Conservation (phyloP, 2,113 vertebrate genomes). For the Paramormyrops kingsleyae region DNA sequence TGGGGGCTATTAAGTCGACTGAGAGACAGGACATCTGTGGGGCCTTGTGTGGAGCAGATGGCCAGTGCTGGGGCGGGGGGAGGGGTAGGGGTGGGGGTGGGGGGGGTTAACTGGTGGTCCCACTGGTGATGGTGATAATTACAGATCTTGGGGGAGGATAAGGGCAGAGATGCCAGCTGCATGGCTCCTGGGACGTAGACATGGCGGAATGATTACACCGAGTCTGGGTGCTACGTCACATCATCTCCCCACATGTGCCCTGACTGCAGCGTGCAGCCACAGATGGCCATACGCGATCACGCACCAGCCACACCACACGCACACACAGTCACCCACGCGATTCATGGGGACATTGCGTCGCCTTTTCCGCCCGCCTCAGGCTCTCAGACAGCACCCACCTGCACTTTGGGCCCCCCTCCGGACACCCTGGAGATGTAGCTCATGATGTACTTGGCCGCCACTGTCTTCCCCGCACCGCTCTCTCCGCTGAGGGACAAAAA, state of each 20-base stretch:
- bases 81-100: slow-evolving; percentile 15
- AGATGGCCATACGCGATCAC: no score
- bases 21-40: slow-evolving; percentile 46
- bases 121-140: slow-evolving; percentile 31
- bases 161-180: not conserved
- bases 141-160: slow-evolving; percentile 21
- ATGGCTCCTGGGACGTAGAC: not conserved
- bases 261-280: not conserved
- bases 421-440: slow-evolving; percentile 90
- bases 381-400: slow-evolving; percentile 60
- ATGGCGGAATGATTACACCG: not conserved
- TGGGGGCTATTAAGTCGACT: slow-evolving; percentile 15
- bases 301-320: not conserved
- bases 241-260: not conserved
- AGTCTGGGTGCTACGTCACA: no score
- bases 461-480: slow-evolving; percentile 94
- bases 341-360: not conserved
- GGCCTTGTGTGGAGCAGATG: slow-evolving; percentile 40
- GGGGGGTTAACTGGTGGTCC: slow-evolving; percentile 17
- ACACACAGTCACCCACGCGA: not conserved
- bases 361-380: not conserved
- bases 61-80: slow-evolving; percentile 26
- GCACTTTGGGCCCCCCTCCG: slow-evolving; percentile 87
- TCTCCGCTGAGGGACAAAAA: slow-evolving; percentile 70
- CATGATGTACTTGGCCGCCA: slow-evolving; percentile 97